A percentile compares a stretch with the other conserved stretches of the same genome.
Conservation (phyloP, 2,888 invertebrate species). For the Syrista parreyssii region DNA sequence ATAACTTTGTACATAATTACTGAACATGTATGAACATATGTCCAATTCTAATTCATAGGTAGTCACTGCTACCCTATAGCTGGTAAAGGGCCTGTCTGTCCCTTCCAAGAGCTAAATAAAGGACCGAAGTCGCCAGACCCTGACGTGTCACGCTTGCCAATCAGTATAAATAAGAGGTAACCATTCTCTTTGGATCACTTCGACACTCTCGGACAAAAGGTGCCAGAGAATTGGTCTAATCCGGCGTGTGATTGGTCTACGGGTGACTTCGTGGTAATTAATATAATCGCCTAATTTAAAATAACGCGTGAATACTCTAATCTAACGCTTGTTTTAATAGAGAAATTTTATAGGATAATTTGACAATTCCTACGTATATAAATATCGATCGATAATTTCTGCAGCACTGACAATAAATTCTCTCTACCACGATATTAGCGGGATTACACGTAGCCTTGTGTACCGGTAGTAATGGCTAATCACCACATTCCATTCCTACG, state of each 20-base stretch:
- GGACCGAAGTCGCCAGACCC: constrained; percentile 31
- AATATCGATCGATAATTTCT: not conserved
- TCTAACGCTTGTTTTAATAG: not conserved
- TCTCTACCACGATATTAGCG: not conserved
- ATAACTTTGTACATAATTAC: not conserved
- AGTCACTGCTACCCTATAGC: not conserved
- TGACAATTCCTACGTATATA: not conserved
- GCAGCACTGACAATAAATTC: not conserved
- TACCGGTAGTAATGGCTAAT: not conserved
- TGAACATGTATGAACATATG: not conserved
- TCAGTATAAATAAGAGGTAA: constrained; percentile 29
- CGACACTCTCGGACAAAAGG: not conserved
- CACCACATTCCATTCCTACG: not conserved
- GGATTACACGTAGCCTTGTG: not conserved
- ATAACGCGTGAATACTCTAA: not conserved
- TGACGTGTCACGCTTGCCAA: constrained; percentile 29
- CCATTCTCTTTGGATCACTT: not conserved
- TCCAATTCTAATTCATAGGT: not conserved
- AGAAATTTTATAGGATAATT: not conserved
- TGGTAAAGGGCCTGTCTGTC: not conserved
- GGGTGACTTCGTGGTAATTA: not conserved
- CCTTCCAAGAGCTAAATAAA: not conserved
- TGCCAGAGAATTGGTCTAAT: not conserved
- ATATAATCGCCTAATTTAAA: not conserved
- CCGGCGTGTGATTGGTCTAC: not conserved